A percentile compares a stretch with the other conserved stretches of the same genome.
Evolutionary conservation across 2,888 invertebrate species (phyloP).

Genomic region (Orchestes rusci): DNA sequence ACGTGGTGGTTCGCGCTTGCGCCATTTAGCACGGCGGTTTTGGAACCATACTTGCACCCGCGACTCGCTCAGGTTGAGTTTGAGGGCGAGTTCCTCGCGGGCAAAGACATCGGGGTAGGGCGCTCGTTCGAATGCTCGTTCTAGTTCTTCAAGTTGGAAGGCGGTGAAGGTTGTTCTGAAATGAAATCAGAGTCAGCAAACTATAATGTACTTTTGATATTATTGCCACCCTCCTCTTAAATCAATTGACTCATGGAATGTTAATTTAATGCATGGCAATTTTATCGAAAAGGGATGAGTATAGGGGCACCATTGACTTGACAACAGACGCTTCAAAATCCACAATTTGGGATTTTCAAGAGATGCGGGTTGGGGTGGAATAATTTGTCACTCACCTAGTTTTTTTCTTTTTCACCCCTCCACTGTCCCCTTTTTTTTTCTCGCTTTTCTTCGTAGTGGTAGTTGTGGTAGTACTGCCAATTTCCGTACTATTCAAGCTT

Average conservation of each 20-base stretch:
- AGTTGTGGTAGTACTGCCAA: constrained; percentile 36
- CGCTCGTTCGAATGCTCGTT: constrained; percentile 88
- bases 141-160: constrained; percentile 88
- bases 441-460: constrained; percentile 55
- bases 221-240: too few relatives aligned
- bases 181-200: too few relatives aligned
- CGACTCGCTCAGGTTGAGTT: constrained; percentile 80
- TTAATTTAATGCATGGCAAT: too few relatives aligned
- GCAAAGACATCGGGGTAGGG: constrained; percentile 97
- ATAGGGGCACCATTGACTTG: too few relatives aligned
- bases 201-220: neutral
- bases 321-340: too few relatives aligned
- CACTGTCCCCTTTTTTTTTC: constrained; percentile 76
- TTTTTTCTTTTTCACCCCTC: constrained; percentile 86
- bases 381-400: constrained; percentile 82
- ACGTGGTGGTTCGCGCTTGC: constrained; percentile 87
- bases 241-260: too few relatives aligned
- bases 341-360: neutral
- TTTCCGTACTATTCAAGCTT: constrained; percentile 37
- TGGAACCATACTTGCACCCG: constrained; percentile 78
- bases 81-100: constrained; percentile 85
- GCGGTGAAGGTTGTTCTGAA: constrained; percentile 92
- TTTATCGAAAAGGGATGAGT: too few relatives aligned
- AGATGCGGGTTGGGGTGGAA: neutral
- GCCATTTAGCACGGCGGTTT: constrained; percentile 89